A percentile compares a stretch with the other conserved stretches of the same genome.
Conservation (phyloP, 2,888 invertebrate species). For the Drosophila nr. perissopoda region DNA sequence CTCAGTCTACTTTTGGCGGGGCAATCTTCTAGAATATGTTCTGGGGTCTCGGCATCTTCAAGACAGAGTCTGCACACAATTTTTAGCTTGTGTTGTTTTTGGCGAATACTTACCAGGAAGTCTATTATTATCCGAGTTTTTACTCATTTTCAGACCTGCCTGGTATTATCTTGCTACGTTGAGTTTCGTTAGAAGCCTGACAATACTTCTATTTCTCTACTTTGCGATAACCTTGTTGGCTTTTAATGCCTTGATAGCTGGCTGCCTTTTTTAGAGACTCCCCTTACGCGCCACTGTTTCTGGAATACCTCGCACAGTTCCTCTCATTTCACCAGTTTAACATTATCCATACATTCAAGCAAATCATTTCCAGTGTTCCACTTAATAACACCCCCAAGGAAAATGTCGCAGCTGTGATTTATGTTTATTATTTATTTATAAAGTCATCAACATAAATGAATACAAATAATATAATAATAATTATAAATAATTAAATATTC, state of each 20-base stretch:
- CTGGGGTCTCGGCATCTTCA: background rate
- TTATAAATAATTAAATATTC: too few species aligned
- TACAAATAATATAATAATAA: background rate
- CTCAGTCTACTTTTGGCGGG: background rate
- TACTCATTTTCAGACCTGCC: background rate
- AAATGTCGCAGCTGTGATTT: background rate
- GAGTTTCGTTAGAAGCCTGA: background rate
- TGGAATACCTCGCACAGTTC: background rate
- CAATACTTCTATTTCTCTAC: background rate
- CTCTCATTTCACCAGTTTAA: background rate
- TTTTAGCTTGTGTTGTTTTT: background rate
- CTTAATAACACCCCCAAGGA: background rate
- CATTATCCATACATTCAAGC: background rate
- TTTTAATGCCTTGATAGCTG: background rate
- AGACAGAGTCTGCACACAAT: background rate
- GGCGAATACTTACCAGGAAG: background rate
- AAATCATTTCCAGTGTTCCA: background rate
- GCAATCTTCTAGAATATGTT: background rate
- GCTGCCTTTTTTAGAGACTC: too few species aligned
- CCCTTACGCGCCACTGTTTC: background rate
- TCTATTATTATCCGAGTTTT: background rate
- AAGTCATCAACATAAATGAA: background rate
- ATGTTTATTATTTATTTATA: background rate
- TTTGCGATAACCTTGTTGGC: background rate
- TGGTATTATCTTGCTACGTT: background rate